Evolutionary conservation across 2,888 invertebrate species (phyloP), one percentile per base, ranked within the genome.

Genomic region (Allygus modestus): DNA sequence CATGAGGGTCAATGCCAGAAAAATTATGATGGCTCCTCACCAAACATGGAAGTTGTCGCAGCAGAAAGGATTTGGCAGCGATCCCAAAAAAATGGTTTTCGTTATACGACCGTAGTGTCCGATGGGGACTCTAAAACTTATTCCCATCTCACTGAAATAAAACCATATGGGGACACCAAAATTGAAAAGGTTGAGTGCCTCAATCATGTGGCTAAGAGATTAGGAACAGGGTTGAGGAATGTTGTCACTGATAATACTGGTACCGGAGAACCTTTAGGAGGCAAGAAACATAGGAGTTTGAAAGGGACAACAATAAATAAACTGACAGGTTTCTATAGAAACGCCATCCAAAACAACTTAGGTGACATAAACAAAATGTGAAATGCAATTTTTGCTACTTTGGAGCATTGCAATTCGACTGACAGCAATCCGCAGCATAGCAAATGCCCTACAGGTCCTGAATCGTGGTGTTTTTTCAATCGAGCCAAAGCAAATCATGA

Each of bases 11-110:
- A 41, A 33, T 87, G 86, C 83, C 46, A 82, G 58, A 81, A 84
- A 15, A 87, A 87, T 77, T 85, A 86, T 81, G 31, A 20, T 17
- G 86, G 85, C 28, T 85, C 85, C 26, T 87, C 86, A 23, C 84
- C 85, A 41, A 85, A 86, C 17, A 86, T 87, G 86, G 87, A 87
- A 65, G 85, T 86, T 28, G 83, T 46, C n/a, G n/a, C n/a, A n/a
- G n/a, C n/a, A n/a, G n/a, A n/a, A n/a, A n/a, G n/a, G n/a, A n/a
- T n/a, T n/a, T n/a, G n/a, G n/a, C n/a, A n/a, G n/a, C n/a, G n/a
- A n/a, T n/a, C n/a, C n/a, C n/a, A n/a, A n/a, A n/a, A 17, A 2
- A 54, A 28, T 41, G 51, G 61, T 17, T 61, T 85, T 26, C 82
- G 84, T 0, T 85, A 85, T 71, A 85, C 82, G 12, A 85, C 82